phyloP scores from a whole-genome alignment of 1,140 invertebrate genomes.

The Holcopasites calliopsidis region DNA sequence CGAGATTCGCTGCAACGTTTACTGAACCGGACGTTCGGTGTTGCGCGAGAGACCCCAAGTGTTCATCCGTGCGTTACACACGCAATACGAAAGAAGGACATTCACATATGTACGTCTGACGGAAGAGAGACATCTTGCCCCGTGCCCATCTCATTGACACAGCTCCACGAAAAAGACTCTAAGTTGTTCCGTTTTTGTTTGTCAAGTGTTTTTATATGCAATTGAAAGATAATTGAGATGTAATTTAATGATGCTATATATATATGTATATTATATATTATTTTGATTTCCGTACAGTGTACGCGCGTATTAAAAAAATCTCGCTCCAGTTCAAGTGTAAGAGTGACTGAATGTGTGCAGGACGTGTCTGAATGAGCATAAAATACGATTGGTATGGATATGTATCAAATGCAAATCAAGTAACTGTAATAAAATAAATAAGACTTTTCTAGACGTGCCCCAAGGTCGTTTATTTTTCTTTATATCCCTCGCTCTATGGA shows the following conservation, averaged over 20 bases:
- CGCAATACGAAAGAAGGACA: not conserved
- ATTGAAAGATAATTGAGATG: constrained; percentile 70
- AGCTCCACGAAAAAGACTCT: constrained; percentile 74
- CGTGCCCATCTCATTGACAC: constrained; percentile 51
- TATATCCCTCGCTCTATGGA: too few relatives aligned
- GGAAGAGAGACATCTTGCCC: constrained; percentile 45
- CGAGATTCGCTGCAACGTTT: too few relatives aligned
- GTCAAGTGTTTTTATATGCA: constrained; percentile 79
- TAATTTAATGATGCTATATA: constrained; percentile 74
- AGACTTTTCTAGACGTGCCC: constrained; percentile 73
- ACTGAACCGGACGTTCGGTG: too few relatives aligned
- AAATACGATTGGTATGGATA: constrained; percentile 60
- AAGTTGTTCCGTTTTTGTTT: constrained; percentile 80
- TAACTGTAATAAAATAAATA: constrained; percentile 76
- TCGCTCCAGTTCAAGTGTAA: constrained; percentile 60
- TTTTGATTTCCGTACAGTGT: constrained; percentile 73
- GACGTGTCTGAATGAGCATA: constrained; percentile 67
- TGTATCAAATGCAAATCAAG: constrained; percentile 66
- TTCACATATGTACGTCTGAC: constrained; percentile 17
- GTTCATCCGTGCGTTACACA: too few relatives aligned
- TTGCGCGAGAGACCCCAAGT: too few relatives aligned
- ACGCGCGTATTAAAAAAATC: constrained; percentile 66
- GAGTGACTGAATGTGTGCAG: constrained; percentile 71
- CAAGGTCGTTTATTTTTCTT: constrained; percentile 51
- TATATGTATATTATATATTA: constrained; percentile 73